Conservation (phyloP, 2,797 vertebrate genomes). For the Gadopsis bispinosus region DNA sequence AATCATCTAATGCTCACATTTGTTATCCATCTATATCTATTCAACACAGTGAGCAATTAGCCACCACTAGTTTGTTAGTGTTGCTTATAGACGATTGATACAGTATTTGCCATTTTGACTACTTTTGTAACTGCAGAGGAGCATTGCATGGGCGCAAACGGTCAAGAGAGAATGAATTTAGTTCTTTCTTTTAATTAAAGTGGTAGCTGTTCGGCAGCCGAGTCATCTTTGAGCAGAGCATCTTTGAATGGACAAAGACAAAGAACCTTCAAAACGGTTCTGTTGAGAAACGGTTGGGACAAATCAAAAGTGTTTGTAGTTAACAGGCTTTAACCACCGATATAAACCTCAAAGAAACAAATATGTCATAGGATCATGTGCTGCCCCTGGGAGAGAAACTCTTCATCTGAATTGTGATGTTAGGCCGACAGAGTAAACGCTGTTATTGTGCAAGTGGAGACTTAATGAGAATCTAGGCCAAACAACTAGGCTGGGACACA, state of each 20-base stretch:
- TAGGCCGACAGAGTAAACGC: constrained; percentile 30
- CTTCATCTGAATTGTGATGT: constrained; percentile 22
- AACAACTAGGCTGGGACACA: constrained; percentile 50
- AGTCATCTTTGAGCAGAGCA: background rate
- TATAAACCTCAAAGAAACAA: constrained; percentile 2
- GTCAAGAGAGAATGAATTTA: background rate
- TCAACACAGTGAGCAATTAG: background rate
- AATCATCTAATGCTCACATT: background rate
- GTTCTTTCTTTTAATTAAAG: background rate
- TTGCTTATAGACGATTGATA: background rate
- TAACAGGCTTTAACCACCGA: background rate
- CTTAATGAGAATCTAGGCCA: constrained; percentile 59
- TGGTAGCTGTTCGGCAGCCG: background rate
- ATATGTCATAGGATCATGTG: background rate
- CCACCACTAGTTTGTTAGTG: background rate
- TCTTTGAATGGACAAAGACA: constrained; percentile 4
- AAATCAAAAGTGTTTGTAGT: background rate
- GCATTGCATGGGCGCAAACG: background rate
- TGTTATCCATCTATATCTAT: background rate
- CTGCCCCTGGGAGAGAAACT: constrained; percentile 5
- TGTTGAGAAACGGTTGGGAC: background rate
- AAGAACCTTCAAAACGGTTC: background rate
- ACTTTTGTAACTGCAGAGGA: background rate
- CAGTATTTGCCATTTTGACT: background rate
- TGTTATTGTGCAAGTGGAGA: constrained; percentile 36